Evolutionary conservation across 2,113 vertebrate genomes (phyloP).

Genomic region (Cochlearius cochlearius): DNA sequence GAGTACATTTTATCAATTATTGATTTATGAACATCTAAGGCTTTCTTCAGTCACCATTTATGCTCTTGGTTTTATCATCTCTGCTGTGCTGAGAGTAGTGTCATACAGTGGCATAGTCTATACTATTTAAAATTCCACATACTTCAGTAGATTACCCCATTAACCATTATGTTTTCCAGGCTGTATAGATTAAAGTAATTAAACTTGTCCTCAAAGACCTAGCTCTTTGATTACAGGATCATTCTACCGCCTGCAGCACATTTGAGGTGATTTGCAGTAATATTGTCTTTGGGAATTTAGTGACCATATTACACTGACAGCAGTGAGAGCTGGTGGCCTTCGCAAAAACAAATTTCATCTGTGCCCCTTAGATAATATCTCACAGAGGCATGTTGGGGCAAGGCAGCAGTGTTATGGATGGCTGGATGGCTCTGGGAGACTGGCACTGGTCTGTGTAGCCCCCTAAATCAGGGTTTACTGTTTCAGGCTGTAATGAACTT

Average conservation of each 20-base stretch:
- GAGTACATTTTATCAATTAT: constrained; percentile 69
- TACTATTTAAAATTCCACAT: constrained; percentile 70
- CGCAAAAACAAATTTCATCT: not conserved
- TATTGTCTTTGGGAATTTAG: constrained; percentile 70
- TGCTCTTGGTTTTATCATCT: constrained; percentile 64
- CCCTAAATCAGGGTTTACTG: not conserved
- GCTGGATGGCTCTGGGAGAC: not conserved
- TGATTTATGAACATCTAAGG: constrained; percentile 70
- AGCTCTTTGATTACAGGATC: constrained; percentile 62
- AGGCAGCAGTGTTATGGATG: not conserved
- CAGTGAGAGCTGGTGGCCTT: constrained; percentile 18
- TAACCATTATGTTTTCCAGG: constrained; percentile 73
- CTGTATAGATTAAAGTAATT: constrained; percentile 73
- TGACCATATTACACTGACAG: constrained; percentile 45
- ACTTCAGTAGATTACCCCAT: constrained; percentile 68
- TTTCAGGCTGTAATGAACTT: not conserved
- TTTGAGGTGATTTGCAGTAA: constrained; percentile 71
- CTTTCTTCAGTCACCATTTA: constrained; percentile 62
- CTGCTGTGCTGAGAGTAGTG: constrained; percentile 36
- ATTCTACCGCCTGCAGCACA: constrained; percentile 64
- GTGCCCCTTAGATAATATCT: not conserved
- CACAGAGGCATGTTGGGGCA: not conserved
- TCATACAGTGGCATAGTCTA: constrained; percentile 44
- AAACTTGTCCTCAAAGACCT: constrained; percentile 67
- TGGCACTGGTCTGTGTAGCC: not conserved